Base-by-base conservation (phyloP, 2,888 invertebrate genomes). In the Drosophila formosana region DNA sequence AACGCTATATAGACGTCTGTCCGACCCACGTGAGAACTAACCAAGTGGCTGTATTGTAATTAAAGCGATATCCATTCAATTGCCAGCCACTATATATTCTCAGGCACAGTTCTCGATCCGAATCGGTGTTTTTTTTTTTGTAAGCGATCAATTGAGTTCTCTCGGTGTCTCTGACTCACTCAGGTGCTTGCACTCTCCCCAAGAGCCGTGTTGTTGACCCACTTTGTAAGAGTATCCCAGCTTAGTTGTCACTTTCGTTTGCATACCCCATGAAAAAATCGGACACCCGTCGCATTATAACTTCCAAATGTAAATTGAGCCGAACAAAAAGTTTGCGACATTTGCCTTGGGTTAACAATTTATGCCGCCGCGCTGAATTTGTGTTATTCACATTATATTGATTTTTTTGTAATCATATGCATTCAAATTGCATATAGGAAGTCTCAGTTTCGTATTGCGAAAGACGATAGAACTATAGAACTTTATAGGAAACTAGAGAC, bases 131-230 rank as follows among this genome's bases (percentile, higher is more conserved):
- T 18, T 18, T 18, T 18, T 18, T 18, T 1, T 51, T 37, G n/a
- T 25, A 34, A 8, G 34, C 6, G 30, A 55, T 45, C 11, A 43
- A 39, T 28, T n/a, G 11, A 37, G 25, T 37, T 37, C 34, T 32
- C 30, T 30, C 2, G 28, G 53, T 25, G 25, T 41, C 39, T 39
- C 37, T 82, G 80, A 81, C 49, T 81, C 80, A 82, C 71, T 58
- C 45, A 55, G 55, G 18, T 60, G 61, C 26, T 60, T 6, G 56
- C 70, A 63, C 47, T 62, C 11, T 71, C 47, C 43, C 70, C 56
- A n/a, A 37, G 37, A 37, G 37, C 37, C 45, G 52, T 66, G 84
- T 82, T 80, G 82, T 80, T 83, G 85, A 75, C 82, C 82, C 79
- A 83, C 56, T 82, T 78, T 72, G 72, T 72, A 78, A 76, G 51